Evolutionary conservation across 2,113 vertebrate genomes (phyloP), one percentile per base, ranked within the genome.

Genomic region (Notarius lentiginosus): DNA sequence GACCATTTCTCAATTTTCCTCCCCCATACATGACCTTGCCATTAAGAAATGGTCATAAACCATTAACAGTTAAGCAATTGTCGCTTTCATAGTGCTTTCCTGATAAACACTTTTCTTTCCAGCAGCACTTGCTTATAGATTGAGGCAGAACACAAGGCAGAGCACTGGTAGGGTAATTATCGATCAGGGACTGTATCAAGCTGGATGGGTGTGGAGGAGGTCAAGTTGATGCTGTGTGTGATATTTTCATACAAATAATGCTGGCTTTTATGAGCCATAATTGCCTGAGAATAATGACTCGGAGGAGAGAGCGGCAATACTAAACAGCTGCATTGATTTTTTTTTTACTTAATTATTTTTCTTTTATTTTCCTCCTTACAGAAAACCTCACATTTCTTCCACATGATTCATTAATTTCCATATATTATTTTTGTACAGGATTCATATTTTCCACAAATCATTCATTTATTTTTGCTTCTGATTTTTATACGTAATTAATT

Each of bases 241-340:
- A 92, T 91, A 92, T 93, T 92, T 92, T 92, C 90, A 93, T 92
- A 93, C 89, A 92, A 94, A 94, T 92, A 92, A 93, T 87, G 14
- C 56, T 7, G 63, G 76, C 65, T 89, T 89, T 92, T 88, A 90
- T 56, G 85, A 86, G 53, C 89, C 86, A 88, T 93, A 92, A 93
- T 92, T 92, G 91, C 86, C 82, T 83, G 60, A 87, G 77, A 92
- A 90, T 86, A 63, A 91, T 86, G 88, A 83, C 72, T 82, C 49
- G 86, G 89, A 88, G 85, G 84, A 91, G 84, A 83, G 53, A 84
- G 84, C 84, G 63, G 89, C 87, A 76, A 84, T 30, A 63, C 72
- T 83, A 73, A 30, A 61, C 86, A 22, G 66, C 14, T 18, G 49
- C 73, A 90, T 86, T 27, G 81, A 92, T 91, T 80, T 80, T n/a